A percentile compares a stretch with the other conserved stretches of the same genome.
These are phyloP conservation scores for Mormyrus iriodes DNA, from an alignment of 2,113 vertebrate genomes.

Conservation along the genomic window DNA sequence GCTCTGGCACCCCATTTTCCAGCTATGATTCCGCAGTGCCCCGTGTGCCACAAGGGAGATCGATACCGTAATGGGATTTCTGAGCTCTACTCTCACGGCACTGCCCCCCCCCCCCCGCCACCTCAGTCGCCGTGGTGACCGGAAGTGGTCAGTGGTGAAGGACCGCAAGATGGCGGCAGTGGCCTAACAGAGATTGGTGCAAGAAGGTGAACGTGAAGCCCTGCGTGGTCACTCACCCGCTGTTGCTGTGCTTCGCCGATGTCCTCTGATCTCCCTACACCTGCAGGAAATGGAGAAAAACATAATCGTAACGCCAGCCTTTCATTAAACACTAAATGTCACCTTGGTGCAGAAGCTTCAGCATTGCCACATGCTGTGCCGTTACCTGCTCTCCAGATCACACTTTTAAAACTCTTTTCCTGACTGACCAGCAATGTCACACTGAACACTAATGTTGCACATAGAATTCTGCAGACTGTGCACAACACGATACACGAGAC, in stretches of 20 bases:
- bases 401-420: background rate
- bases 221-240: conserved; percentile 48
- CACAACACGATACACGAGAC: background rate
- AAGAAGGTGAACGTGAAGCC: background rate
- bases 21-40: conserved; percentile 23
- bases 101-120: conserved; percentile 24
- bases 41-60: conserved; percentile 18
- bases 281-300: conserved; percentile 51
- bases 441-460: conserved; percentile 29
- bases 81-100: conserved; percentile 27
- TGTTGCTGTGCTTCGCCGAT: conserved; percentile 28
- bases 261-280: conserved; percentile 42
- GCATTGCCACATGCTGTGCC: background rate
- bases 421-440: conserved; percentile 26
- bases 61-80: conserved; percentile 32
- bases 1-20: conserved; percentile 20
- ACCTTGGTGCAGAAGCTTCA: conserved; percentile 21
- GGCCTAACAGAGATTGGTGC: background rate
- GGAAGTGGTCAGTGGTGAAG: conserved; percentile 9
- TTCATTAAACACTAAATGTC: conserved; percentile 27
- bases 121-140: background rate
- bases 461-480: background rate
- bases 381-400: background rate
- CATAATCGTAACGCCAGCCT: conserved; percentile 38
- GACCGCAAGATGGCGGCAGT: background rate